Evolutionary conservation across 2,888 invertebrate genomes (phyloP), one percentile per base, ranked within the genome.

Genomic region (Caenorhabditis auriculariae): DNA sequence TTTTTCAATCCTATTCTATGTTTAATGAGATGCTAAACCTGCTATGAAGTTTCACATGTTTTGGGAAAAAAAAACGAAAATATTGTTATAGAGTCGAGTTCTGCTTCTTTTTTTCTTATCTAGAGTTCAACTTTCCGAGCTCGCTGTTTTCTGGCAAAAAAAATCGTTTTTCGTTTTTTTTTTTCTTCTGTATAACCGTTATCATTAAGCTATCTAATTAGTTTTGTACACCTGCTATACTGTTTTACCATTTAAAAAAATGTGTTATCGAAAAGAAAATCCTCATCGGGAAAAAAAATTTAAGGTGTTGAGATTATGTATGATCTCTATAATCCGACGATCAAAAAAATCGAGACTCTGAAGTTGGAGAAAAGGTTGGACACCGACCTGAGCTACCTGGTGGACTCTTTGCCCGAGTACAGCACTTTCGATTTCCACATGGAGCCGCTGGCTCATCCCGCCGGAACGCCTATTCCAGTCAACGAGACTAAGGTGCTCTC

Each of bases 321-420:
- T 84, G 89, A 93, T 60, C 84, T 96, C 80, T 99, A 99, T 80
- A 94, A 93, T 83, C 96, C 98, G 15, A 88, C 90, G 0, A 87
- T 99, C 64, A 89, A 89, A 74, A 89, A 88, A 80, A 89, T 99
- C 32, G 91, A 94, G 84, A 91, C 95, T 2, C 83, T 99, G 15
- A 88, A 89, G 32, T 85, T 98, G 32, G 96, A 98, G 82, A 94
- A 91, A 82, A 87, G 96, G 49, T 84, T 96, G 21, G 98, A 99
- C 83, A 88, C 90, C 26, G 88, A 90, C 76, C 84, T 99, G 45
- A 85, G 88, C 17, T 99, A 96, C 82, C 86, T 99, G 46, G 71
- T 90, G 51, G 85, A 74, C 86, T 91, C 93, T 2, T 85, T 90
- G 38, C 89, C 89, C 0, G 91, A 95, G 82, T 93, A 90, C 82